Evolutionary conservation across 2,113 vertebrate species (phyloP), one percentile per base, ranked within the genome.

Genomic region (Riparia riparia): DNA sequence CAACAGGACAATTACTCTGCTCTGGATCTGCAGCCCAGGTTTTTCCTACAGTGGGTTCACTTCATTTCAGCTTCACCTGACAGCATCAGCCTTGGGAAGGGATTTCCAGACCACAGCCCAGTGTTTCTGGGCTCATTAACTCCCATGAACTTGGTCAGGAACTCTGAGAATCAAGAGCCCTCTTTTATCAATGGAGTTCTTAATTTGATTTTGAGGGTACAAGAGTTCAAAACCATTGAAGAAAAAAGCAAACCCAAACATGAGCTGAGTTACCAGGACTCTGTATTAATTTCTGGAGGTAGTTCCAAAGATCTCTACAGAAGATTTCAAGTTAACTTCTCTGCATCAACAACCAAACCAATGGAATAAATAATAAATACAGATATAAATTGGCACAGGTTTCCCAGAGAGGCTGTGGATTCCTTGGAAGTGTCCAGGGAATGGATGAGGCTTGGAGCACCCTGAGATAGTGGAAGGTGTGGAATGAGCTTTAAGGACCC

Each of bases 361-460:
- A 31, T 20, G 29, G 17, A 14, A 49, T 58, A 74, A 86, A 57
- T 51, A 71, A 89, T 34, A 64, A 74, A 28, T 2, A 37, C 7
- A 66, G 12, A 29, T 9, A 41, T 4, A 17, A 66, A 54, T 12
- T 74, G 69, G 68, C 13, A 20, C 10, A 41, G 53, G 39, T 2
- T 60, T 19, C 14, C 39, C 47, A 49, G 18, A 82, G 22, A 45
- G 20, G 39, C 2, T 53, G 77, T 29, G 60, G 20, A 32, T 12
- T 58, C 34, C 58, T 32, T 66, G 45, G 8, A 3, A 51, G 53
- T 45, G 39, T 4, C 39, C 45, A 10, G 60, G 39, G 53, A 10
- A 0, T 25, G 60, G 53, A 44, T 0, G 1, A 21, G 58, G 8
- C 4, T 57, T 65, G 68, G 44, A 51, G 39, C 17, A 51, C 0